Percentiles rank a stretch among this genome's conserved stretches.
phyloP scores from a whole-genome alignment of 2,888 invertebrate genomes.

The Pollenia labialis region DNA sequence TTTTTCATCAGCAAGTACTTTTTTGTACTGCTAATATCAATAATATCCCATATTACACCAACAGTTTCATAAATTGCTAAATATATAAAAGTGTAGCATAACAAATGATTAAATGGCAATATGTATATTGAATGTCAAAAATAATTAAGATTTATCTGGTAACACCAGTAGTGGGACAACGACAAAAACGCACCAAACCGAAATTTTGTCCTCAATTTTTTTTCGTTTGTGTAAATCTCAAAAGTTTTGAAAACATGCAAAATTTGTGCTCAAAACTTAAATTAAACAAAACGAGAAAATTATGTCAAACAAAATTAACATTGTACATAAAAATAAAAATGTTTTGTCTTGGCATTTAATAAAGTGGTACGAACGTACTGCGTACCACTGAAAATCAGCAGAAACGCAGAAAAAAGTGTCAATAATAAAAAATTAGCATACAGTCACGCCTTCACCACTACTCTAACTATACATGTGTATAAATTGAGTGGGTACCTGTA shows the following conservation, averaged over 20 bases:
- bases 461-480: not conserved
- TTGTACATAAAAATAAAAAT: constrained; percentile 38
- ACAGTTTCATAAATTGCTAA: no score
- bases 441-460: constrained; percentile 67
- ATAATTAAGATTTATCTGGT: constrained; percentile 55
- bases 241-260: constrained; percentile 50
- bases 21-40: no score
- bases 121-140: constrained; percentile 42
- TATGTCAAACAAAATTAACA: constrained; percentile 68
- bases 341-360: constrained; percentile 61
- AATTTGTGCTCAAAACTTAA: constrained; percentile 56
- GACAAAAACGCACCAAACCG: not conserved
- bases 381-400: constrained; percentile 26
- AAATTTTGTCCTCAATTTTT: constrained; percentile 35
- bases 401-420: constrained; percentile 41
- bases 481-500: not conserved
- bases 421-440: constrained; percentile 67
- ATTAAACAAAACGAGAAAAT: constrained; percentile 53
- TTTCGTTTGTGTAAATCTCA: constrained; percentile 16
- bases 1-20: no score
- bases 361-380: constrained; percentile 58
- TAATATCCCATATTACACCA: no score
- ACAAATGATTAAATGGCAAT: constrained; percentile 7
- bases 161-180: constrained; percentile 13
- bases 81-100: not conserved